Evolutionary conservation across 2,888 invertebrate species (phyloP).

Genomic region (Lamellibrachia satsuma): DNA sequence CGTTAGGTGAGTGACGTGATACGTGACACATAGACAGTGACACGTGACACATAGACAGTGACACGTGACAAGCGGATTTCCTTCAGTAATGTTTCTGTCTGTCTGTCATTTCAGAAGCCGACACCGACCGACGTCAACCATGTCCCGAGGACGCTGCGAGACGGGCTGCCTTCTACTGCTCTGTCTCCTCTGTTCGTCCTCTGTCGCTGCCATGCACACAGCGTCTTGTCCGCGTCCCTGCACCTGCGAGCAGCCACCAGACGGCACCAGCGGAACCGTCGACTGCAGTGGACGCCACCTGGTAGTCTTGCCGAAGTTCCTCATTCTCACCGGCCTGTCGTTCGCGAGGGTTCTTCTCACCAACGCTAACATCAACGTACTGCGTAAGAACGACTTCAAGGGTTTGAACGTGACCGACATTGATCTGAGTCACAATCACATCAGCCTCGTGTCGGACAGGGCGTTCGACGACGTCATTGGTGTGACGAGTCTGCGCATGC

Average conservation of each 20-base stretch:
- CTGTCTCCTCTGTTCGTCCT: not conserved
- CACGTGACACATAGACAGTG: too few species aligned
- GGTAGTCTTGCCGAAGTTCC: not conserved
- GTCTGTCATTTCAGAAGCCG: not conserved
- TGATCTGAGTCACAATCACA: not conserved
- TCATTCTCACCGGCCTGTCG: not conserved
- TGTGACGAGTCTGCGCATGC: slow-evolving; percentile 4
- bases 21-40: too few species aligned
- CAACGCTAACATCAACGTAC: not conserved
- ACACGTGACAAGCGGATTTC: too few species aligned
- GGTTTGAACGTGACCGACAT: slow-evolving; percentile 17
- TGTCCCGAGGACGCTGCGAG: not conserved
- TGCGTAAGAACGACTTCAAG: not conserved
- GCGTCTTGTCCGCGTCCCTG: not conserved
- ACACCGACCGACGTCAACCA: not conserved
- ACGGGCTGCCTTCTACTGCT: not conserved
- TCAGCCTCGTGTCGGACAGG: not conserved
- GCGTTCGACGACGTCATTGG: not conserved
- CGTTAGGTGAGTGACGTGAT: too few species aligned
- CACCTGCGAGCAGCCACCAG: not conserved
- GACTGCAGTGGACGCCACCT: not conserved
- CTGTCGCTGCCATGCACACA: not conserved
- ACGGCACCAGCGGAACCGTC: not conserved
- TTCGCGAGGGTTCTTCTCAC: not conserved
- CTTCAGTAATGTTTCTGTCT: not conserved